phyloP scores from a whole-genome alignment of 2,797 vertebrate species.

The Moxostoma hubbsi region DNA sequence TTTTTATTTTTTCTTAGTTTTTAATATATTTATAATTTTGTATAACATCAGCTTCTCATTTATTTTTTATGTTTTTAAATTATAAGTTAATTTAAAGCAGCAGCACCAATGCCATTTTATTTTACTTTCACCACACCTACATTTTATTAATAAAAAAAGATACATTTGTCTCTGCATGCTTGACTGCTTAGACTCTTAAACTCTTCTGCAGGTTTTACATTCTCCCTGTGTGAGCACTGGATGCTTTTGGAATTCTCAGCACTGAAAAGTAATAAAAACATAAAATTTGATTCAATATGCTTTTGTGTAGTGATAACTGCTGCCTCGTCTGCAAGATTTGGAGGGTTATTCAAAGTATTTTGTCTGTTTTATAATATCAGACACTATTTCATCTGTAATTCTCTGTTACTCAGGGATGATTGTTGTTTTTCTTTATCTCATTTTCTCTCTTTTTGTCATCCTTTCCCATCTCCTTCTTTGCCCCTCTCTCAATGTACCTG shows the following conservation, averaged over 20 bases:
- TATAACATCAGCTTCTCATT: too few species aligned
- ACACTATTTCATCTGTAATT: conserved; percentile 30
- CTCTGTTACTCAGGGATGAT: conserved; percentile 19
- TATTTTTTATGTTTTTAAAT: too few species aligned
- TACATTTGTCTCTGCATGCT: conserved; percentile 38
- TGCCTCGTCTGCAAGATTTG: conserved; percentile 10
- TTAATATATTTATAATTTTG: too few species aligned
- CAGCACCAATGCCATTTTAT: too few species aligned
- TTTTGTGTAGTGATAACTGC: conserved; percentile 48
- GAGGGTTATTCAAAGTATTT: conserved; percentile 54
- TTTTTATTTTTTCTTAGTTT: too few species aligned
- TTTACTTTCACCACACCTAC: too few species aligned
- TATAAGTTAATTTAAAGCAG: too few species aligned
- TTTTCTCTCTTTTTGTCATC: conserved; percentile 5
- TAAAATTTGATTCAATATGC: conserved; percentile 51
- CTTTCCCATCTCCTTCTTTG: neutral
- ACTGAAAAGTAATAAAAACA: conserved; percentile 53
- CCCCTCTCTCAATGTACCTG: neutral
- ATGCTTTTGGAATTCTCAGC: conserved; percentile 43
- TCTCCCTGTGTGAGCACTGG: conserved; percentile 33
- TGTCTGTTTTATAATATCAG: conserved; percentile 40
- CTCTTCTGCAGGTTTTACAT: conserved; percentile 35
- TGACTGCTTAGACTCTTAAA: conserved; percentile 11
- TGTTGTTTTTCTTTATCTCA: conserved; percentile 26
- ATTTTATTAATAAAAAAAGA: conserved; percentile 19